Base-by-base conservation (phyloP, 2,888 invertebrate species). In the Heliconius ismenius region DNA sequence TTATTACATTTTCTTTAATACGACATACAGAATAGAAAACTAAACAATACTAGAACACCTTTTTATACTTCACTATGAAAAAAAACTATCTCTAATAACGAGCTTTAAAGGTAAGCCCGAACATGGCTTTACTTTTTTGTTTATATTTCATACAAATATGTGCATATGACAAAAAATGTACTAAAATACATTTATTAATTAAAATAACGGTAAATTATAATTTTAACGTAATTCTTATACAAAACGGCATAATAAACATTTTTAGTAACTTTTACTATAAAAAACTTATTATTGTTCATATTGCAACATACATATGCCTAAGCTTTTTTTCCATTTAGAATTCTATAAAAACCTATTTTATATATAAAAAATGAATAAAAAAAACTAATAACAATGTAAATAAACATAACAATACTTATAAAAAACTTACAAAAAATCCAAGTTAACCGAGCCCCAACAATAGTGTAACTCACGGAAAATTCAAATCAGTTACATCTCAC, bases 401-500 rank as follows among this genome's bases (percentile, higher is more conserved):
- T n/a, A n/a, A 21, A n/a, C 2, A 58, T 58, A 21, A n/a, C 11
- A 58, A n/a, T 15, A 67, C 2, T 13, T 15, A 36, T 21, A n/a
- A 65, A 65, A 39, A 36, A 39, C n/a, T 36, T 24, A 36, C 36
- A 39, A 65, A 4, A n/a, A n/a, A n/a, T n/a, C n/a, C n/a, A n/a
- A n/a, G n/a, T 13, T 39, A 36, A 39, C n/a, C 13, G 2, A 21
- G 10, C 21, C 7, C 62, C 62, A 21, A 11, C 21, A 39, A 24
- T 24, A 24, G 39, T 65, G 39, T 24, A 65, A 65, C 7, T 39
- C 24, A 39, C 65, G 24, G 2, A 39, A 39, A 67, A 67, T 13
- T 26, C 24, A 15, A 36, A n/a, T 65, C 65, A 39, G 36, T 67
- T 67, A 67, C 24, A 67, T 24, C 4, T 67, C 65, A 67, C 39